phyloP scores from a whole-genome alignment of 2,113 vertebrate species.

The Tychaedon coryphoeus region DNA sequence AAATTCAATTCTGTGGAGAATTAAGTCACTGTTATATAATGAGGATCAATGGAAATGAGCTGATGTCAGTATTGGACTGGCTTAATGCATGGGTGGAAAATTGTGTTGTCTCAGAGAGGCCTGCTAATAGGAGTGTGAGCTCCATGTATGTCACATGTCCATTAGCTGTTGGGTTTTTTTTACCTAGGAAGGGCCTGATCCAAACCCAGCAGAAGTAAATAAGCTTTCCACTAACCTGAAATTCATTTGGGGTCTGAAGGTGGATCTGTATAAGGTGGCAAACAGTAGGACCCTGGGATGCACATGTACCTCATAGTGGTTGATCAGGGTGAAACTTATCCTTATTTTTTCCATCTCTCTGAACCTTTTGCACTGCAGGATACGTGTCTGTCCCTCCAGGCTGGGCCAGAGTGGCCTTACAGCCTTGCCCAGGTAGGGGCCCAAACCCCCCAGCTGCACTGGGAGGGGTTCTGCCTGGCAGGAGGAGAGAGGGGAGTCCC shows the following conservation, averaged over 20 bases:
- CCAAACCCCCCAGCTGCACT: not conserved
- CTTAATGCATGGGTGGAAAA: constrained; percentile 56
- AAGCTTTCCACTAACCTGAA: not conserved
- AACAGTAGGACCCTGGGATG: not conserved
- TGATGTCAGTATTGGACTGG: constrained; percentile 59
- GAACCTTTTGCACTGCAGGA: not conserved
- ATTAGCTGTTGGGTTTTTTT: not conserved
- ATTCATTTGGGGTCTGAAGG: not conserved
- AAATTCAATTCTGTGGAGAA: constrained; percentile 49
- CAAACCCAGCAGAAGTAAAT: not conserved
- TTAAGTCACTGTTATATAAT: constrained; percentile 59
- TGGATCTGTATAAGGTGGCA: not conserved
- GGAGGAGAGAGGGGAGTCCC: not conserved
- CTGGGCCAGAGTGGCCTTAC: not conserved
- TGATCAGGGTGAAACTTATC: not conserved
- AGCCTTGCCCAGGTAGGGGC: not conserved
- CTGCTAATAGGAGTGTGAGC: not conserved
- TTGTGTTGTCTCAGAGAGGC: not conserved
- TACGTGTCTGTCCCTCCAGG: not conserved
- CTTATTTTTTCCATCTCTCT: not conserved
- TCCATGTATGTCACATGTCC: not conserved
- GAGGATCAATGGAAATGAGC: constrained; percentile 44
- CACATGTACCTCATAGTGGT: not conserved
- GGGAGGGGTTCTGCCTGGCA: not conserved
- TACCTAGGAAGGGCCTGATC: not conserved